Conservation (phyloP, 2,113 vertebrate genomes). For the Pomatorhinus ruficollis region DNA sequence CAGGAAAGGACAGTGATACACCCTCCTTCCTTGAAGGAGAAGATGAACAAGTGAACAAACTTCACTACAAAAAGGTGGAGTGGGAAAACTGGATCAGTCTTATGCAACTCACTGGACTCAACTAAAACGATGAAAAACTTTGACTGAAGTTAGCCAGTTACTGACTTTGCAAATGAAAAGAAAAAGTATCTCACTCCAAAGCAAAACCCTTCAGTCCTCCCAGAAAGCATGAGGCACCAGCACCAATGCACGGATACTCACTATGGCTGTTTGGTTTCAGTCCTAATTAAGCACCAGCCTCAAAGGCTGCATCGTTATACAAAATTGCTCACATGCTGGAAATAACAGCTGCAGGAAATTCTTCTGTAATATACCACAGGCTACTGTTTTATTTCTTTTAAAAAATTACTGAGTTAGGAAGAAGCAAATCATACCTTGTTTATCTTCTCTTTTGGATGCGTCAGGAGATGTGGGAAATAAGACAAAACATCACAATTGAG, state of each 20-base stretch:
- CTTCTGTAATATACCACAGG: neutral
- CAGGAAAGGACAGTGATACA: neutral
- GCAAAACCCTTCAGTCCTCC: neutral
- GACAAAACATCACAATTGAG: conserved; percentile 98
- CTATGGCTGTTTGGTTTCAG: neutral
- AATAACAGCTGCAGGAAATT: neutral
- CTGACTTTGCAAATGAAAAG: neutral
- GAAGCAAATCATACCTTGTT: conserved; percentile 86
- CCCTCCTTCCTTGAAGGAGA: neutral
- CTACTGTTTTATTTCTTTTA: neutral
- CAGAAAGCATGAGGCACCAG: neutral
- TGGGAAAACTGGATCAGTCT: neutral
- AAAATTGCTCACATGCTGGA: neutral
- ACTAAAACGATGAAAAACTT: neutral
- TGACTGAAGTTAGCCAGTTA: neutral
- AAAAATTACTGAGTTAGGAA: neutral
- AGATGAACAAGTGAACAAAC: neutral
- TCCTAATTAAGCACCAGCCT: neutral
- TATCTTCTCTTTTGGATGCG: conserved; percentile 99
- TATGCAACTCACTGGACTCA: neutral
- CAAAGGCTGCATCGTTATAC: neutral
- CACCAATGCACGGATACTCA: neutral
- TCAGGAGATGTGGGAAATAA: conserved; percentile 95
- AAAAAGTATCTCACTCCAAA: neutral
- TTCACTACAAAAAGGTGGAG: neutral